Percentiles rank a stretch among this genome's conserved stretches.
phyloP scores from a whole-genome alignment of 64 coral and sea anemone species.

The Platygyra sinensis region DNA sequence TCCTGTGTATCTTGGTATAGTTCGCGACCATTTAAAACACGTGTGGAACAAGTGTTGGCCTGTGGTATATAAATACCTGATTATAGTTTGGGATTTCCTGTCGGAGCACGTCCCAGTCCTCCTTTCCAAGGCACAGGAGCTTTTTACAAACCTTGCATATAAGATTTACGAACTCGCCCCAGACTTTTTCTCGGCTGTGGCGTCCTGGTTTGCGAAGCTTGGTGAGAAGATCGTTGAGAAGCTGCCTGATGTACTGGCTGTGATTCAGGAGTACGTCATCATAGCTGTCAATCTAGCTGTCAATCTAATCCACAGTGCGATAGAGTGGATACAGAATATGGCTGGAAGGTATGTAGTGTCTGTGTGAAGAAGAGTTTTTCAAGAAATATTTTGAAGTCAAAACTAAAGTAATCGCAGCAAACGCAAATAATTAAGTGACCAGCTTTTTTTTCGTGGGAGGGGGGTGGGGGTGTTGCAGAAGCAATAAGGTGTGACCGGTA shows the following conservation, averaged over 20 bases:
- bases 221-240: slow-evolving; percentile 74
- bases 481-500: no score
- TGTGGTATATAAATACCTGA: slow-evolving; percentile 68
- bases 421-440: no score
- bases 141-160: slow-evolving; percentile 43
- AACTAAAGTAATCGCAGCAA: no score
- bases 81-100: slow-evolving; percentile 74
- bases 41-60: slow-evolving; percentile 78
- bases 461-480: no score
- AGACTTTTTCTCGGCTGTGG: slow-evolving; percentile 84
- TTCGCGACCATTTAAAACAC: slow-evolving; percentile 60
- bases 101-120: slow-evolving; percentile 74
- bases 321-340: slow-evolving; percentile 68
- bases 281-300: slow-evolving; percentile 87
- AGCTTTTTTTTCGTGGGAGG: no score
- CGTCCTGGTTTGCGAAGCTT: slow-evolving; percentile 58
- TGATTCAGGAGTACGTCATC: slow-evolving; percentile 88
- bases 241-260: slow-evolving; percentile 80
- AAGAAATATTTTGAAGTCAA: no score
- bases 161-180: slow-evolving; percentile 88
- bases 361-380: not conserved
- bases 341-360: slow-evolving; percentile 53
- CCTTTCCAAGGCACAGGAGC: slow-evolving; percentile 55
- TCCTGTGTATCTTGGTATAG: slow-evolving; percentile 65
- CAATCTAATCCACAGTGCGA: slow-evolving; percentile 56